Percentiles rank a stretch among this genome's conserved stretches.
These are phyloP conservation scores for Diabrotica undecimpunctata DNA, from an alignment of 1,140 invertebrate genomes.

Conservation along the genomic window DNA sequence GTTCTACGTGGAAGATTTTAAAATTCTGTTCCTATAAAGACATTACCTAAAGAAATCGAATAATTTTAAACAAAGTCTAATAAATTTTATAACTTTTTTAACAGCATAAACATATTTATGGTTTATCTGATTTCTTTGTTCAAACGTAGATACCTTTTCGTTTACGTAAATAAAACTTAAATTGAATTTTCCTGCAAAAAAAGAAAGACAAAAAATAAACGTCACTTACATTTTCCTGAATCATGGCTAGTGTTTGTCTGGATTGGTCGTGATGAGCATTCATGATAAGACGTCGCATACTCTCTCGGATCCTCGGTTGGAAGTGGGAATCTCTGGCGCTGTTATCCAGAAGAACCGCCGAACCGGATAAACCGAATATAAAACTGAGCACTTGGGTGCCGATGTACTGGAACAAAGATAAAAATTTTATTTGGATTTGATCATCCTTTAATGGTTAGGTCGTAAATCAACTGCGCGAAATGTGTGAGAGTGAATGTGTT, in stretches of 20 bases:
- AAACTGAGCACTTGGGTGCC: constrained; percentile 67
- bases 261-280: constrained; percentile 64
- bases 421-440: constrained; percentile 7
- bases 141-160: too few relatives aligned
- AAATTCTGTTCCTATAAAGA: too few relatives aligned
- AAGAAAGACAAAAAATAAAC: constrained; percentile 9
- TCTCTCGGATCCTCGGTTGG: constrained; percentile 67
- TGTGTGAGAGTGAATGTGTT: too few relatives aligned
- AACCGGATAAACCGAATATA: constrained; percentile 66
- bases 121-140: too few relatives aligned
- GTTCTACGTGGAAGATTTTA: too few relatives aligned
- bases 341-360: constrained; percentile 73
- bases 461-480: too few relatives aligned
- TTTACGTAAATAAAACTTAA: neutral
- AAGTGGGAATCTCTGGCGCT: constrained; percentile 74
- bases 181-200: neutral
- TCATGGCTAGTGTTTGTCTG: constrained; percentile 62
- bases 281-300: constrained; percentile 67
- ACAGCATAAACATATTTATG: too few relatives aligned
- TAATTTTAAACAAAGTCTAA: too few relatives aligned
- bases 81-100: too few relatives aligned
- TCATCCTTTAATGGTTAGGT: neutral
- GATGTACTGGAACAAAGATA: constrained; percentile 59
- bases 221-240: constrained; percentile 78
- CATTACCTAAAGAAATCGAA: too few relatives aligned